Percentiles rank a stretch among this genome's conserved stretches.
These are phyloP conservation scores for Pipra filicauda DNA, from an alignment of 2,113 vertebrate species.

Conservation along the genomic window DNA sequence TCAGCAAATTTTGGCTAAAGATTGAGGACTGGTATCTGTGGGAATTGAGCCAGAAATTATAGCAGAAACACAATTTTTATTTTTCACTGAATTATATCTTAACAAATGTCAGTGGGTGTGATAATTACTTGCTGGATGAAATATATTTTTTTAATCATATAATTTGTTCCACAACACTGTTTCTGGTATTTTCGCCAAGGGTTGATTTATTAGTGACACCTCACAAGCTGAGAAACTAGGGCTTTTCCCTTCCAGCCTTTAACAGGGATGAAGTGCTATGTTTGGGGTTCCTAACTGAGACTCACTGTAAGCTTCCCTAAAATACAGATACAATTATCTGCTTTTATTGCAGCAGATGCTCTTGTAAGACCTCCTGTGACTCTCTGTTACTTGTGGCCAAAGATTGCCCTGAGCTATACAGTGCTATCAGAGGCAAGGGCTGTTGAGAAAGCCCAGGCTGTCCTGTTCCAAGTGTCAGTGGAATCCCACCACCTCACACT, in stretches of 20 bases:
- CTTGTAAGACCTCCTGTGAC: not conserved
- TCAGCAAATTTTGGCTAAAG: slow-evolving; percentile 18
- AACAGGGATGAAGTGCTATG: not conserved
- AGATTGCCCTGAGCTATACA: not conserved
- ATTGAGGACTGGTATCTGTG: not conserved
- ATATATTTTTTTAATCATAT: not conserved
- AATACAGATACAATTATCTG: not conserved
- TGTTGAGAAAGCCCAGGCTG: not conserved
- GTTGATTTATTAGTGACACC: not conserved
- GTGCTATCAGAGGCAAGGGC: not conserved
- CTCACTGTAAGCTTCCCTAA: not conserved
- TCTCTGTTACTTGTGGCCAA: not conserved
- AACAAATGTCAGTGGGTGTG: slow-evolving; percentile 7
- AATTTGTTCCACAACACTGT: not conserved
- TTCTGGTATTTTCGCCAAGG: not conserved
- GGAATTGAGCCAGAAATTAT: slow-evolving; percentile 22
- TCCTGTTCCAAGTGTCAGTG: fast-evolving
- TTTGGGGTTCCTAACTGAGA: not conserved
- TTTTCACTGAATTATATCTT: slow-evolving; percentile 34
- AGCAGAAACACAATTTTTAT: not conserved
- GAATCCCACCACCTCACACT: not conserved
- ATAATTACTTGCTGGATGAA: slow-evolving; percentile 44
- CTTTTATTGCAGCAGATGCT: not conserved
- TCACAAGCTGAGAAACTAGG: not conserved
- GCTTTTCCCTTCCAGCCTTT: not conserved